These are phyloP conservation scores for Lepas anatifera DNA, from an alignment of 2,888 invertebrate genomes.

Conservation along the genomic window DNA sequence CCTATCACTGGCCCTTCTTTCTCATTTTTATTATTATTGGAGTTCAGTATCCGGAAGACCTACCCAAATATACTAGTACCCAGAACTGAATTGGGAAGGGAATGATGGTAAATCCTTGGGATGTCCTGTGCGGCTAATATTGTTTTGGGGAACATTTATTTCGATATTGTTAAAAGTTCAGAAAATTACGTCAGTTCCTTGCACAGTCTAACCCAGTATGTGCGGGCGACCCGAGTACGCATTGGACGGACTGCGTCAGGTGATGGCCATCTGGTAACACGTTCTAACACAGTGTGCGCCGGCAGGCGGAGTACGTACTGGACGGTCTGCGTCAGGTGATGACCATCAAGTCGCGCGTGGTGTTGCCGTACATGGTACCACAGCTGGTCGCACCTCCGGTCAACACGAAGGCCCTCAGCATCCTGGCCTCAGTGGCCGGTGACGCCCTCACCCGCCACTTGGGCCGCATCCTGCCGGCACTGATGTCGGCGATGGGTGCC, in stretches of 20 bases:
- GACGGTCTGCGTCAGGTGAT: constrained; percentile 95
- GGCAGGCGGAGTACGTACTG: constrained; percentile 64
- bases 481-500: constrained; percentile 59
- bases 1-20: no score
- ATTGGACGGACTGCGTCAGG: constrained; percentile 88
- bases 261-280: constrained; percentile 91
- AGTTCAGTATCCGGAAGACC: no score
- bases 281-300: constrained; percentile 87
- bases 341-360: constrained; percentile 89
- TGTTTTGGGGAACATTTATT: no score
- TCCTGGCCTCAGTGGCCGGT: constrained; percentile 87
- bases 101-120: no score
- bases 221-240: constrained; percentile 58
- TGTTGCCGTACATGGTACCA: constrained; percentile 90
- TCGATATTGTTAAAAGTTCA: no score
- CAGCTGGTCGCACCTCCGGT: constrained; percentile 78
- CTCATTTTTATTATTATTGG: no score
- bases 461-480: constrained; percentile 79
- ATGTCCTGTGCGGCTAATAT: no score
- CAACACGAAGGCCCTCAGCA: constrained; percentile 85
- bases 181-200: no score
- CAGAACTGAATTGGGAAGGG: no score
- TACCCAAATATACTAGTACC: no score
- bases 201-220: no score
- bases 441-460: constrained; percentile 82